Base-by-base conservation (phyloP, 2,888 invertebrate genomes). In the Nephrotoma flavescens region DNA sequence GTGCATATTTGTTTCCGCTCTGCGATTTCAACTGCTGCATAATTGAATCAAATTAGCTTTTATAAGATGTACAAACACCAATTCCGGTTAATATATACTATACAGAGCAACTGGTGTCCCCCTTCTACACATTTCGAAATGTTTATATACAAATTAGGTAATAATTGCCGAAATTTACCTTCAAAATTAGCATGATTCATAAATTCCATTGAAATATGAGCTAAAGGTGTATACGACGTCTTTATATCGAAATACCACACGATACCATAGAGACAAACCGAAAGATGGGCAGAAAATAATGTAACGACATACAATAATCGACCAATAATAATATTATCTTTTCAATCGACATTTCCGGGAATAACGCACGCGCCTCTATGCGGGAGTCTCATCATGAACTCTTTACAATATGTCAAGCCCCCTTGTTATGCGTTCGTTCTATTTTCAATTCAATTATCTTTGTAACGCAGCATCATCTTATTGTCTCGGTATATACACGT, bases 291-390 rank as follows among this genome's bases (percentile, higher is more conserved):
- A 19, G 4, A 31, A 71, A 57, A 31, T 71, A 71, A 71, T 71
- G 71, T 31, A 71, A 31, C 71, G 71, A 71, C 31, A 31, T 31
- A 71, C 71, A 31, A 71, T 31, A 71, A 71, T 71, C 19, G 31
- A 11, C 31, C 71, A 71, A 71, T 71, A 52, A 52, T 71, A 71
- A 71, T 71, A 71, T 71, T 71, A 71, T 71, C 31, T 71, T 31
- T 19, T 15, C 7, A 31, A 19, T 31, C 19, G 31, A 19, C 31
- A 71, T 87, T 87, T 85, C 86, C 88, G 87, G 87, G 86, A 45
- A 86, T 86, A 86, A 87, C 86, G 88, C 89, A 89, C 88, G 89
- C 88, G 89, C 88, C 88, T 89, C 89, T 87, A 89, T 88, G 89
- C 88, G 89, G 89, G 89, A 88, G 89, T 88, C 88, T 87, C 87